These are phyloP conservation scores for Meleagris gallopavo DNA, from an alignment of 2,113 vertebrate species.

Conservation along the genomic window DNA sequence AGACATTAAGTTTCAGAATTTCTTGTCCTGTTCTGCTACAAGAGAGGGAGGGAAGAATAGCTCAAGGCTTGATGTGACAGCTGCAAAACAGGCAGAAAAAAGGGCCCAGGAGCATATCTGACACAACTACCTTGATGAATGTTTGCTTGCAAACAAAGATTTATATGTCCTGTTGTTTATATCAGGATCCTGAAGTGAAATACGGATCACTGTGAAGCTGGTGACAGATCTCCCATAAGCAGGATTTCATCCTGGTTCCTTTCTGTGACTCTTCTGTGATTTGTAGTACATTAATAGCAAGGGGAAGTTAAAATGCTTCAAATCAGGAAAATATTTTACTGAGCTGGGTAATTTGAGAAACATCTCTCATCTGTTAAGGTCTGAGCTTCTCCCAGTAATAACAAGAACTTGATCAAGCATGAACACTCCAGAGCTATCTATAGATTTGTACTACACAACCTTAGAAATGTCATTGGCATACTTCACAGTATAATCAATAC, in stretches of 20 bases:
- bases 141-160: background rate
- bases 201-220: constrained; percentile 21
- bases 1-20: background rate
- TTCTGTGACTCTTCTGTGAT: constrained; percentile 17
- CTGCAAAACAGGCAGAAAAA: background rate
- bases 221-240: constrained; percentile 45
- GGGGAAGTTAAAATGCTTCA: constrained; percentile 38
- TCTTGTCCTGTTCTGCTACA: background rate
- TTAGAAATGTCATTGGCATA: constrained; percentile 78
- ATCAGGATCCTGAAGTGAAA: constrained; percentile 46
- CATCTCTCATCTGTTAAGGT: constrained; percentile 61
- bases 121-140: background rate
- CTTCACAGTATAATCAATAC: constrained; percentile 73
- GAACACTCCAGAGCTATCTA: constrained; percentile 71
- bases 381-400: constrained; percentile 69
- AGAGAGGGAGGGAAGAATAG: background rate
- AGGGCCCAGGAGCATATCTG: background rate
- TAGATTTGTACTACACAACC: constrained; percentile 75
- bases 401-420: constrained; percentile 75
- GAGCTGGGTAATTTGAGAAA: constrained; percentile 44
- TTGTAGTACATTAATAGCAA: constrained; percentile 36
- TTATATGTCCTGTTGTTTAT: constrained; percentile 31
- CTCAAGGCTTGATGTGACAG: background rate
- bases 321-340: constrained; percentile 66
- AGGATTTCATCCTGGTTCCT: constrained; percentile 9